Percentiles rank a stretch among this genome's conserved stretches.
Conservation (phyloP, 2,797 vertebrate genomes). For the Acestrorhynchus altus region DNA sequence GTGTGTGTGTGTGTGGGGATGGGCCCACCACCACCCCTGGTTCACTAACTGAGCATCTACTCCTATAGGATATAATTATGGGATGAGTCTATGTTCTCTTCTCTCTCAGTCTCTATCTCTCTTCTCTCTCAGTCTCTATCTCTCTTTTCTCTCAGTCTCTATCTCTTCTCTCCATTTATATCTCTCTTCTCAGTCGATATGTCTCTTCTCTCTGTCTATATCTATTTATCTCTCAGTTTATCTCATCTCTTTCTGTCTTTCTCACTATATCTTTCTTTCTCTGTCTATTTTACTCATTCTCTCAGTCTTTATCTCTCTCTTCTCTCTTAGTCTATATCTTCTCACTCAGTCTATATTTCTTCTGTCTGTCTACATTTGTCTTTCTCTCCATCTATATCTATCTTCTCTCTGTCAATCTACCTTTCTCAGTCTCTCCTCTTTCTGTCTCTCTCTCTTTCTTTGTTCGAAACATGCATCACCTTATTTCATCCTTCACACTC, state of each 20-base stretch:
- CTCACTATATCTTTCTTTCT: conserved; percentile 23
- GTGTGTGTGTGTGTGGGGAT: conserved; percentile 40
- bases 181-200: conserved; percentile 68
- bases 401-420: not conserved
- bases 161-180: not conserved
- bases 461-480: not conserved
- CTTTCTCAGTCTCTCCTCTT: conserved; percentile 6
- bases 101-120: conserved; percentile 28
- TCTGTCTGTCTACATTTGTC: not conserved
- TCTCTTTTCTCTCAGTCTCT: conserved; percentile 60
- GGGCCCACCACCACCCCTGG: conserved; percentile 57
- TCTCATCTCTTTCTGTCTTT: not conserved
- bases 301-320: not conserved
- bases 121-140: conserved; percentile 59
- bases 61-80: conserved; percentile 85
- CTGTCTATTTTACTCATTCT: not conserved
- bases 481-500: conserved; percentile 70
- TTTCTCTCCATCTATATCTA: not conserved
- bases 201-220: not conserved
- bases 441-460: conserved; percentile 50
- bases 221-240: not conserved
- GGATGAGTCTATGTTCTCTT: conserved; percentile 77
- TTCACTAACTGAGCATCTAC: conserved; percentile 81
- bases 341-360: not conserved
- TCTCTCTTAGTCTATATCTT: not conserved